These are phyloP conservation scores for Hydrocynus forskahlii DNA, from an alignment of 2,797 vertebrate genomes.

Conservation along the genomic window DNA sequence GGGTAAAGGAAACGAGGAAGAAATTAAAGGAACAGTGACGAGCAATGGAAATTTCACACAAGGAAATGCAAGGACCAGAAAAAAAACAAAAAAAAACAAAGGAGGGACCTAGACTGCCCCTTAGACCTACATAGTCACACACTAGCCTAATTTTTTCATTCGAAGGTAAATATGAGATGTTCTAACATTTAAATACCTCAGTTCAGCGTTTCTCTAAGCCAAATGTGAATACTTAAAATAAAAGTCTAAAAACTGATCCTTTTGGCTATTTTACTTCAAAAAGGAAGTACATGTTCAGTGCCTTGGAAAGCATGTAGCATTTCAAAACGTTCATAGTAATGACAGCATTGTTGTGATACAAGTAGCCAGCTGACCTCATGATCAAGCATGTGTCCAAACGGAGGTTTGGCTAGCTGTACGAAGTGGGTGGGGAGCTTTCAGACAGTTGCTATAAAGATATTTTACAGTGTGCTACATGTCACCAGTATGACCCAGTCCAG, in stretches of 20 bases:
- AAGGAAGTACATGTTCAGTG: background rate
- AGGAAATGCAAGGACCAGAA: conserved; percentile 18
- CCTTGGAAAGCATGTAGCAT: background rate
- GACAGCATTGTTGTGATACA: background rate
- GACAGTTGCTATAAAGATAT: background rate
- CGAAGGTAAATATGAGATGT: background rate
- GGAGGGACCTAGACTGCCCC: conserved; percentile 37
- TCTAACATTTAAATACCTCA: background rate
- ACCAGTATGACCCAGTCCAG: background rate
- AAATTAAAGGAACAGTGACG: conserved; percentile 26
- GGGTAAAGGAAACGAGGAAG: background rate
- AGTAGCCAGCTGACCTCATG: conserved; percentile 2
- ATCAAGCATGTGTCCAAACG: background rate
- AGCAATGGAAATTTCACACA: background rate
- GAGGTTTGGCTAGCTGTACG: background rate
- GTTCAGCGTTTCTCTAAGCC: background rate
- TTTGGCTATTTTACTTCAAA: background rate
- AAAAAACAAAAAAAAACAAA: conserved; percentile 27
- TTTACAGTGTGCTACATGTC: background rate
- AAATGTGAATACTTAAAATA: no score
- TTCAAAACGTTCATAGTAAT: background rate
- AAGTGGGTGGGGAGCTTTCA: background rate
- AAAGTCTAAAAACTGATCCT: background rate
- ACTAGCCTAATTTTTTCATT: background rate
- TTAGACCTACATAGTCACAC: background rate